These are phyloP conservation scores for Entomobrya multifasciata DNA, from an alignment of 2,888 invertebrate genomes.

Conservation along the genomic window DNA sequence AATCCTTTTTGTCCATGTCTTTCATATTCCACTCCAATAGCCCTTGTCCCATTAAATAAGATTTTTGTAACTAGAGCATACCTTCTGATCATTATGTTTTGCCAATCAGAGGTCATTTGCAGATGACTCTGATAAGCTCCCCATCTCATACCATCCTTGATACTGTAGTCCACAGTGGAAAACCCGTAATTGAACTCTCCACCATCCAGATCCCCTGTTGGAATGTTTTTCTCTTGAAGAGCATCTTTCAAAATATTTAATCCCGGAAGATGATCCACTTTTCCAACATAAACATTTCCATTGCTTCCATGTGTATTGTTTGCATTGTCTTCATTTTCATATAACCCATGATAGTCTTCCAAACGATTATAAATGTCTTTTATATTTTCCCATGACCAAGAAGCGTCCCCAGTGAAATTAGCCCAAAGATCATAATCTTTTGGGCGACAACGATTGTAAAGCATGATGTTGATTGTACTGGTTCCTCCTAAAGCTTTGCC, in stretches of 20 bases:
- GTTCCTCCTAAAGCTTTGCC: constrained; percentile 67
- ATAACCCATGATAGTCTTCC: constrained; percentile 71
- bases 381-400: constrained; percentile 65
- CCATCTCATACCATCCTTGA: constrained; percentile 61
- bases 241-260: constrained; percentile 50
- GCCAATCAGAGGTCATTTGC: constrained; percentile 32
- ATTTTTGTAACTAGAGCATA: constrained; percentile 61
- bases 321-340: constrained; percentile 24
- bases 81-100: constrained; percentile 48
- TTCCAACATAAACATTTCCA: constrained; percentile 68
- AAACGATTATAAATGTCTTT: constrained; percentile 47
- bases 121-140: constrained; percentile 47
- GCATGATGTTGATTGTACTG: constrained; percentile 57
- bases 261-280: constrained; percentile 68
- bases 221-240: constrained; percentile 50
- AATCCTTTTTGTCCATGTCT: constrained; percentile 49
- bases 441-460: constrained; percentile 71
- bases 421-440: constrained; percentile 74
- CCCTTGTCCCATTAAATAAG: constrained; percentile 34
- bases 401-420: constrained; percentile 66
- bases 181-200: constrained; percentile 56
- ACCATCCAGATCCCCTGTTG: constrained; percentile 59
- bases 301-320: constrained; percentile 54
- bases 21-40: constrained; percentile 69
- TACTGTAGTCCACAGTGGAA: constrained; percentile 58